Evolutionary conservation across 2,888 invertebrate species (phyloP).

Genomic region (Axea sp.): DNA sequence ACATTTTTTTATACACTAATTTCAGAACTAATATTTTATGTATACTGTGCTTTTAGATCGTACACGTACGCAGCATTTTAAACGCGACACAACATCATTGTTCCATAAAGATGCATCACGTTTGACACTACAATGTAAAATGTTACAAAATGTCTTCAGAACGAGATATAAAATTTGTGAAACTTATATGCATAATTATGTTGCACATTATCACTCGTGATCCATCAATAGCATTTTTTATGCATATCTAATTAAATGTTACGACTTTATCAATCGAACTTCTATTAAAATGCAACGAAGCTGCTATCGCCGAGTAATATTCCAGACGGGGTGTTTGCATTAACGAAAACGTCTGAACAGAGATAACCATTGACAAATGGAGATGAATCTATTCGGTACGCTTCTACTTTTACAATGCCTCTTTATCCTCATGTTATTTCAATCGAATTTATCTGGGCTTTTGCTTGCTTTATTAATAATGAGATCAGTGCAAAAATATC

Average conservation of each 20-base stretch:
- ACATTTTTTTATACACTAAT: no score
- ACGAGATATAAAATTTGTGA: no score
- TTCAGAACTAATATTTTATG: no score
- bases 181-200: no score
- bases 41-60: no score
- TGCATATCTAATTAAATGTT: conserved; percentile 42
- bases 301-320: conserved; percentile 57
- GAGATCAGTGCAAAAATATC: conserved; percentile 5
- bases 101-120: no score
- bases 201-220: neutral
- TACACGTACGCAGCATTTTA: no score
- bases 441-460: neutral
- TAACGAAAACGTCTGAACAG: conserved; percentile 35
- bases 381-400: conserved; percentile 46
- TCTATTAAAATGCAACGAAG: conserved; percentile 60
- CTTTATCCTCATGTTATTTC: conserved; percentile 6
- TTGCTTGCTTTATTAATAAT: conserved; percentile 8
- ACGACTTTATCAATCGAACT: conserved; percentile 48
- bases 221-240: conserved; percentile 5
- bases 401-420: conserved; percentile 10
- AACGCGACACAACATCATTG: no score
- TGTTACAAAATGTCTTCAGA: no score
- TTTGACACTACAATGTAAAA: no score
- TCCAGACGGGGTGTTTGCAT: conserved; percentile 57
- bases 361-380: conserved; percentile 55